Conservation (phyloP, 2,797 vertebrate genomes). For the Cirrhinus molitorella region DNA sequence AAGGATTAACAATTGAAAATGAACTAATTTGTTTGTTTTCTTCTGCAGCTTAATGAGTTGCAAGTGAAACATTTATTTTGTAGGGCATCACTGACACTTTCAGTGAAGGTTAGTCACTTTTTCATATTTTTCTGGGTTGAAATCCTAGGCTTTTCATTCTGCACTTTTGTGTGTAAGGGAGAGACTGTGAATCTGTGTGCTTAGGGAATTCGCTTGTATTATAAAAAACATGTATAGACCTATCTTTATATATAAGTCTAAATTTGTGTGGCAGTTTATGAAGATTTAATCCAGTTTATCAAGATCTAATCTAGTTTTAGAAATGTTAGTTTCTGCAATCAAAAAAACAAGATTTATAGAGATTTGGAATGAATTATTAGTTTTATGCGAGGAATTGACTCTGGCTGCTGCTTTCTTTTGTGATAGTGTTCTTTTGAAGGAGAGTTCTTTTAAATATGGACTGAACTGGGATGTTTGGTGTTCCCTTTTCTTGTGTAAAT, state of each 20-base stretch:
- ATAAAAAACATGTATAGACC: slow-evolving; percentile 21
- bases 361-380: background rate
- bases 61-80: background rate
- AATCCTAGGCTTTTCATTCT: background rate
- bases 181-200: slow-evolving; percentile 23
- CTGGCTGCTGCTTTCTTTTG: background rate
- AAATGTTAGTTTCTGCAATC: background rate
- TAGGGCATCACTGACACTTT: slow-evolving; percentile 4
- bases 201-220: slow-evolving; percentile 24
- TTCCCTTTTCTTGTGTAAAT: slow-evolving; percentile 6
- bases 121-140: slow-evolving; percentile 1
- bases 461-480: background rate
- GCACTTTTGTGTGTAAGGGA: background rate
- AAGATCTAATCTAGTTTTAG: slow-evolving; percentile 22
- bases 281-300: background rate
- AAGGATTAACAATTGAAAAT: background rate
- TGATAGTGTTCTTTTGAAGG: background rate
- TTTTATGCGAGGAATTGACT: slow-evolving; percentile 15
- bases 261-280: slow-evolving; percentile 12
- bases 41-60: background rate
- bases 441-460: background rate
- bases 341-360: slow-evolving; percentile 22
- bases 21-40: background rate
- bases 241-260: slow-evolving; percentile 1
- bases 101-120: slow-evolving; percentile 7